A percentile compares a stretch with the other conserved stretches of the same genome.
phyloP scores from a whole-genome alignment of 1,140 invertebrate species.

The Lepidotrigona ventralis region DNA sequence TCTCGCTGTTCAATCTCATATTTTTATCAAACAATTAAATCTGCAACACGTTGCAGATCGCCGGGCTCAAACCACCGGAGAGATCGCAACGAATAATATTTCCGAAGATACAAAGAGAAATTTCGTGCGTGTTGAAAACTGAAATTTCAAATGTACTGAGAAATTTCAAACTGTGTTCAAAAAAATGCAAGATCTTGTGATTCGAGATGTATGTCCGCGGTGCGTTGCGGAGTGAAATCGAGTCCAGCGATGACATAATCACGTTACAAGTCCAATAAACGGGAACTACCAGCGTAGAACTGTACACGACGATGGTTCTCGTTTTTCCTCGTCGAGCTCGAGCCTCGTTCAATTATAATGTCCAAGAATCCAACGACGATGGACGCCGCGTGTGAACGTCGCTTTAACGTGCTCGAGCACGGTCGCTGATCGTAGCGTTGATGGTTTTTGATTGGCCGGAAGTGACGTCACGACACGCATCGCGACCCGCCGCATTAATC shows the following conservation, averaged over 20 bases:
- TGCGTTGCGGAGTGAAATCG: background rate
- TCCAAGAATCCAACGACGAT: constrained; percentile 24
- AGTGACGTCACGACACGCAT: constrained; percentile 77
- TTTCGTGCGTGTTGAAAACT: too few relatives aligned
- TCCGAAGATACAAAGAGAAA: too few relatives aligned
- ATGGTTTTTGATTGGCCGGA: constrained; percentile 80
- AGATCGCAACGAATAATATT: too few relatives aligned
- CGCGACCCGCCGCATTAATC: constrained; percentile 65
- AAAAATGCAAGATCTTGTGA: background rate
- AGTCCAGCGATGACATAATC: constrained; percentile 31
- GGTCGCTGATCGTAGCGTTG: constrained; percentile 65
- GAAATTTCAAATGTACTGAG: too few relatives aligned
- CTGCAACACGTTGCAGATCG: too few relatives aligned
- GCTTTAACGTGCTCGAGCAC: constrained; percentile 38
- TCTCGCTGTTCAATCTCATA: too few relatives aligned
- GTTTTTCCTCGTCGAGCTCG: background rate
- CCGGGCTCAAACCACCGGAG: too few relatives aligned
- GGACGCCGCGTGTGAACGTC: constrained; percentile 50
- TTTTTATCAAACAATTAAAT: too few relatives aligned
- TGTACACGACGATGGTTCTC: background rate
- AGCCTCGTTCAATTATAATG: constrained; percentile 44
- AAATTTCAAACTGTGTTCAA: too few relatives aligned
- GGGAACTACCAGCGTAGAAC: background rate
- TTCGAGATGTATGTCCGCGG: background rate
- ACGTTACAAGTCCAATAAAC: background rate